phyloP scores from a whole-genome alignment of 2,888 invertebrate genomes.

The Pemphredon lugubris region DNA sequence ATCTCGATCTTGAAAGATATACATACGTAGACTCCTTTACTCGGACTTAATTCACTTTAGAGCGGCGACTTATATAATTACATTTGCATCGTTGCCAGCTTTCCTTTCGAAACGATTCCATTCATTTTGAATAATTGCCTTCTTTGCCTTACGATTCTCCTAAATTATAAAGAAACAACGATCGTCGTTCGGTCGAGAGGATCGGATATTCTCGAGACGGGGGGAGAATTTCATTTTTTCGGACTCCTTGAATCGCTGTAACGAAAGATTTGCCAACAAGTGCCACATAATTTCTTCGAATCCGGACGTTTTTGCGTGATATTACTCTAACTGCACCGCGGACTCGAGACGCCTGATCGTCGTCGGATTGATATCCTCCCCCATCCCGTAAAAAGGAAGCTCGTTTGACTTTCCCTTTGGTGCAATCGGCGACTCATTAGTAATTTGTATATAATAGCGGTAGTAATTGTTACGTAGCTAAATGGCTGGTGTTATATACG shows the following conservation, averaged over 20 bases:
- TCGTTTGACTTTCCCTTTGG: conserved; percentile 60
- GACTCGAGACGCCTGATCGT: background rate
- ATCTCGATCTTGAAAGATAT: background rate
- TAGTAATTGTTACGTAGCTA: conserved; percentile 79
- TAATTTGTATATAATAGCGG: conserved; percentile 78
- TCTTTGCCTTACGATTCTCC: background rate
- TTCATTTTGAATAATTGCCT: background rate
- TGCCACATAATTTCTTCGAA: conserved; percentile 52
- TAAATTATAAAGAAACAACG: background rate
- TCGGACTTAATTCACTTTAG: conserved; percentile 44
- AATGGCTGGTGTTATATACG: conserved; percentile 75
- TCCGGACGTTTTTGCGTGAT: conserved; percentile 49
- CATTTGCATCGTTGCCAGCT: background rate
- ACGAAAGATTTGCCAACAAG: conserved; percentile 30
- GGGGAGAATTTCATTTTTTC: conserved; percentile 28
- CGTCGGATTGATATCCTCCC: conserved; percentile 11
- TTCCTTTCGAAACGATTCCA: background rate
- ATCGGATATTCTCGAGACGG: background rate
- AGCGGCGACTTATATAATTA: conserved; percentile 36
- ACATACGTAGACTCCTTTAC: conserved; percentile 47
- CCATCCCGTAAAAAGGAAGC: conserved; percentile 1
- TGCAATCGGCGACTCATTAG: conserved; percentile 72
- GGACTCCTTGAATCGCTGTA: conserved; percentile 27
- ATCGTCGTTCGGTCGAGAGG: background rate
- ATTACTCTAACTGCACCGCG: conserved; percentile 33